Evolutionary conservation across 2,797 vertebrate genomes (phyloP).

Genomic region (Gallinago stenura): DNA sequence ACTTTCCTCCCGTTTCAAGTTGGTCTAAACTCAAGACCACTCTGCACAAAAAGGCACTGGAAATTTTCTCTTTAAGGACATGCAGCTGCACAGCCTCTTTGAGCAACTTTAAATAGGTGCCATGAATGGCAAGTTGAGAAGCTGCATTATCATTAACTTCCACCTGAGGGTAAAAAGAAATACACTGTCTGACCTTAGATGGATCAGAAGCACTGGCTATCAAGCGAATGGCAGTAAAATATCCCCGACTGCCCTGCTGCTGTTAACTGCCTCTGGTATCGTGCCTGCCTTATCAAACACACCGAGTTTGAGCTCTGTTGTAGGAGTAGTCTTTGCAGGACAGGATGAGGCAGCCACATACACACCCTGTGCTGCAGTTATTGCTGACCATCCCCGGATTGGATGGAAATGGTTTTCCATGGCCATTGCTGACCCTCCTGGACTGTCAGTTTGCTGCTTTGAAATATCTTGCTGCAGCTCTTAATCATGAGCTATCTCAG

Average conservation of each 20-base stretch:
- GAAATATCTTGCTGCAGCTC: background rate
- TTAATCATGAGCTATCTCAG: background rate
- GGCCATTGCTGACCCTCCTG: background rate
- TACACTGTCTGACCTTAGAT: background rate
- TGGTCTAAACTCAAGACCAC: background rate
- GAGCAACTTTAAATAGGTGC: background rate
- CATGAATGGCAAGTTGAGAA: background rate
- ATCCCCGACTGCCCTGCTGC: background rate
- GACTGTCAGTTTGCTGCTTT: background rate
- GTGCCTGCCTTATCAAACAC: background rate
- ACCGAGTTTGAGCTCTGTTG: background rate
- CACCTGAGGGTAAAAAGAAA: constrained; percentile 18
- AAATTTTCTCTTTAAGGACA: background rate
- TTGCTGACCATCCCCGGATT: background rate
- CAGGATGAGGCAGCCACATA: background rate
- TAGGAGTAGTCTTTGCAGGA: background rate
- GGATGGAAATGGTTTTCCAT: background rate
- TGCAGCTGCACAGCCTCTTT: background rate
- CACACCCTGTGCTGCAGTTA: accelerated
- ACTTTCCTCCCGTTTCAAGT: background rate
- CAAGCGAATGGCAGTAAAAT: background rate
- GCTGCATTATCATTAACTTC: background rate
- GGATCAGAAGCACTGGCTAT: background rate
- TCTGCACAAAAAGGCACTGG: constrained; percentile 1
- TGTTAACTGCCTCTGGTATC: background rate